Percentiles rank a stretch among this genome's conserved stretches.
Evolutionary conservation across 2,797 vertebrate species (phyloP).

Genomic region (Hippopotamyrus pictus): DNA sequence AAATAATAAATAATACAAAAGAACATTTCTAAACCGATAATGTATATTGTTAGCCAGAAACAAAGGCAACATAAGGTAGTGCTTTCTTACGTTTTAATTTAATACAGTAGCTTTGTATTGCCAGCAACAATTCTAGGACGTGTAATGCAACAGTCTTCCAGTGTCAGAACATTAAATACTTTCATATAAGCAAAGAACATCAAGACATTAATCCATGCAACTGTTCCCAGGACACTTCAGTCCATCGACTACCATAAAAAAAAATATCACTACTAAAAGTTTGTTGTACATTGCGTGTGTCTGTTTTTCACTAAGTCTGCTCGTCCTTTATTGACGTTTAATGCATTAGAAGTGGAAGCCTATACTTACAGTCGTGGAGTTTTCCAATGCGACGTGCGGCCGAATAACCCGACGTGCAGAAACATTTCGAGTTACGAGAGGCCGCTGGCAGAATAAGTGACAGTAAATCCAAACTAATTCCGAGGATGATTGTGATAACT

Average conservation of each 20-base stretch:
- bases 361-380: neutral
- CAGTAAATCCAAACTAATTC: neutral
- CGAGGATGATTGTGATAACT: neutral
- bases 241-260: neutral
- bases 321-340: neutral
- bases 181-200: neutral
- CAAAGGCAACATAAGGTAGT: constrained; percentile 6
- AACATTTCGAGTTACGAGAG: neutral
- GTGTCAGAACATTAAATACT: constrained; percentile 4
- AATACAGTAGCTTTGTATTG: constrained; percentile 1
- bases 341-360: neutral
- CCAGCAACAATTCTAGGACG: neutral
- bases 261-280: neutral
- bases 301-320: neutral
- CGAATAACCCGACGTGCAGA: neutral
- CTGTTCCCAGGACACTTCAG: neutral
- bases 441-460: neutral
- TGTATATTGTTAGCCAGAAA: constrained; percentile 20
- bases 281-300: neutral
- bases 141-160: neutral
- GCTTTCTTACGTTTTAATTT: neutral
- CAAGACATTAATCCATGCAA: constrained; percentile 8
- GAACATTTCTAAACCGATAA: neutral
- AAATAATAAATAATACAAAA: constrained; percentile 11
- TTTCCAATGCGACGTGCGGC: neutral